Percentiles rank a stretch among this genome's conserved stretches.
phyloP scores from a whole-genome alignment of 2,113 vertebrate species.

The Lepidothrix coronata region DNA sequence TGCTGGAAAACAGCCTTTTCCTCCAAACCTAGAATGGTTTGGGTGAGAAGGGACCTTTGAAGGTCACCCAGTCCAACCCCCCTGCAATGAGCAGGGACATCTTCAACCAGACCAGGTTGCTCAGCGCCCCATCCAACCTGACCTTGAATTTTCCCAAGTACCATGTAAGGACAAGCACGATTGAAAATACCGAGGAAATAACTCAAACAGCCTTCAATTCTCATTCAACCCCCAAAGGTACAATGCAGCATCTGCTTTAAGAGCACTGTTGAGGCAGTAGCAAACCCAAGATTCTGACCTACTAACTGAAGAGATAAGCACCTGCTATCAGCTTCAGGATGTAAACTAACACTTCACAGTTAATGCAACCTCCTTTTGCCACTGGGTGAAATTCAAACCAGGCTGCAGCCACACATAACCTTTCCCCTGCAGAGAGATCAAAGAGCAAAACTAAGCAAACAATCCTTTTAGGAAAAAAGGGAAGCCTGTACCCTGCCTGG shows the following conservation, averaged over 20 bases:
- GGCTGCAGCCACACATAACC: neutral
- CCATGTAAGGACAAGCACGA: neutral
- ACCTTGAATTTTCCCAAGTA: neutral
- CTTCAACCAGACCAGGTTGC: neutral
- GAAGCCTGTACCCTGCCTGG: neutral
- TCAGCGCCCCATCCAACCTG: too few relatives aligned
- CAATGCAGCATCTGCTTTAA: fast-evolving
- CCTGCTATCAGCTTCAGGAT: neutral
- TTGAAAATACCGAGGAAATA: neutral
- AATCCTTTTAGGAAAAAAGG: neutral
- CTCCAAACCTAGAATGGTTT: neutral
- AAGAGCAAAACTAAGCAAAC: neutral
- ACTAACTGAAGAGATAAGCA: neutral
- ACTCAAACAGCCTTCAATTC: neutral
- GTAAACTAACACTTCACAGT: neutral
- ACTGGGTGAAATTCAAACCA: constrained; percentile 31
- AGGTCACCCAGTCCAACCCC: neutral
- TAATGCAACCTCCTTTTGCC: neutral
- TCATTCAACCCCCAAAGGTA: neutral
- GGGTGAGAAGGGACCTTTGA: neutral
- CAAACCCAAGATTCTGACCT: neutral
- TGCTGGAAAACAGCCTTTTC: neutral
- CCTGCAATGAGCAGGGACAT: neutral
- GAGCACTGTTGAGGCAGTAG: neutral
- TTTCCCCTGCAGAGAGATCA: neutral